Conservation (phyloP, 2,888 invertebrate genomes). For the Villa cingulata region DNA sequence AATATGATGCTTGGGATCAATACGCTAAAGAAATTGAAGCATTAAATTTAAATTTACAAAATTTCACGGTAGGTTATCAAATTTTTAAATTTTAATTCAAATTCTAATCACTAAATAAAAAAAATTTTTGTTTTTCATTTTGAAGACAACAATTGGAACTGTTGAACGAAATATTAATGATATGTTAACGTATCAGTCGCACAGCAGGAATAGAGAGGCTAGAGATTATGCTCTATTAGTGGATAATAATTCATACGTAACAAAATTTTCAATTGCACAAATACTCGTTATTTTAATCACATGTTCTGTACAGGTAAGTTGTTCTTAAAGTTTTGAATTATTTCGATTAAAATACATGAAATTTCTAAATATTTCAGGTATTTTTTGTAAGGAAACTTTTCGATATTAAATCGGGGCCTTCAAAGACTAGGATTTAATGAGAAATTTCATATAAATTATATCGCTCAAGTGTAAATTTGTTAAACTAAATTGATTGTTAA, state of each 20-base stretch:
- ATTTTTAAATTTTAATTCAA: neutral
- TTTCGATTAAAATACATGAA: neutral
- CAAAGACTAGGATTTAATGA: constrained; percentile 36
- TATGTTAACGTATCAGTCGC: constrained; percentile 71
- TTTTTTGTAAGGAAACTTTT: constrained; percentile 83
- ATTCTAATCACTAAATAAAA: neutral
- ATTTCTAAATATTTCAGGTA: constrained; percentile 44
- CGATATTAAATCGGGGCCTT: constrained; percentile 54
- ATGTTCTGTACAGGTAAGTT: constrained; percentile 52
- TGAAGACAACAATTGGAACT: constrained; percentile 55
- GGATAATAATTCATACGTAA: constrained; percentile 76
- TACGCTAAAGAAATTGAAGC: constrained; percentile 81
- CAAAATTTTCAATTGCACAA: constrained; percentile 78
- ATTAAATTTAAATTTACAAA: constrained; percentile 73
- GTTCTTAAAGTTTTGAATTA: neutral
- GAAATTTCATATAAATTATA: too few relatives aligned
- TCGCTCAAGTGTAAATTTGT: too few relatives aligned
- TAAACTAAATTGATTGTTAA: too few relatives aligned
- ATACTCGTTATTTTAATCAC: constrained; percentile 69
- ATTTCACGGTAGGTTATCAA: constrained; percentile 61
- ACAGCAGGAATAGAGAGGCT: constrained; percentile 64
- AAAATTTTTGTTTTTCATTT: constrained; percentile 16
- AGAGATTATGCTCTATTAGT: constrained; percentile 67
- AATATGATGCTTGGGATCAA: constrained; percentile 87
- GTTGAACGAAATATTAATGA: constrained; percentile 76